Conservation (phyloP, 2,888 invertebrate genomes). For the Didymodactylos carnosus region DNA sequence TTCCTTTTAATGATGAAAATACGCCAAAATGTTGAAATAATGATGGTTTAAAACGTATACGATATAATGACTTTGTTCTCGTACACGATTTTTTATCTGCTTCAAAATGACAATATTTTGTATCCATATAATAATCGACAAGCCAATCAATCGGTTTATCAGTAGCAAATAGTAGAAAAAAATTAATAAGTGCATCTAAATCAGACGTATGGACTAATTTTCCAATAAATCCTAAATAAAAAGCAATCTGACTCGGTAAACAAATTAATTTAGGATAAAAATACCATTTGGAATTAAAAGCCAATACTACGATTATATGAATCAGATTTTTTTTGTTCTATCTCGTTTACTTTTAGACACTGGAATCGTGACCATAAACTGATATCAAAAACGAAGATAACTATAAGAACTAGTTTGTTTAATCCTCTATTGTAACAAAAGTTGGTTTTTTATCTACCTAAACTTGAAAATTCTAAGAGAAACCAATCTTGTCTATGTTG, state of each 20-base stretch:
- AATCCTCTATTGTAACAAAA: too few relatives aligned
- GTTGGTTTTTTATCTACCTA: conserved; percentile 70
- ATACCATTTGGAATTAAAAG: too few relatives aligned
- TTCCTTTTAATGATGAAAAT: conserved; percentile 79
- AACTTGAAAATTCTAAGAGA: conserved; percentile 70
- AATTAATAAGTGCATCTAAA: conserved; percentile 63
- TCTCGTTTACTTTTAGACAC: too few relatives aligned
- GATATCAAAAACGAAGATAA: too few relatives aligned
- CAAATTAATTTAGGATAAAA: too few relatives aligned
- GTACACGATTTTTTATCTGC: conserved; percentile 50
- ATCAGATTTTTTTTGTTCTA: too few relatives aligned
- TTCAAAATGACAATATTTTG: conserved; percentile 38
- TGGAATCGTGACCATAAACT: too few relatives aligned
- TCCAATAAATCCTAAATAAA: conserved; percentile 22
- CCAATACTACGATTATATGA: too few relatives aligned
- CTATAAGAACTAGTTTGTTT: too few relatives aligned
- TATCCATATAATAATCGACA: conserved; percentile 43
- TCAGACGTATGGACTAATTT: conserved; percentile 68
- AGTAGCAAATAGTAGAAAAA: conserved; percentile 78
- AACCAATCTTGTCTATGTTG: conserved; percentile 65
- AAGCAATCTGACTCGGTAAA: conserved; percentile 1
- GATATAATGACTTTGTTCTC: conserved; percentile 25
- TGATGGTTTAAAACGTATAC: conserved; percentile 54
- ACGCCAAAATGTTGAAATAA: conserved; percentile 85
- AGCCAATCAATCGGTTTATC: conserved; percentile 95